These are phyloP conservation scores for Drosophila macrothrix DNA, from an alignment of 2,888 invertebrate genomes.

Conservation along the genomic window DNA sequence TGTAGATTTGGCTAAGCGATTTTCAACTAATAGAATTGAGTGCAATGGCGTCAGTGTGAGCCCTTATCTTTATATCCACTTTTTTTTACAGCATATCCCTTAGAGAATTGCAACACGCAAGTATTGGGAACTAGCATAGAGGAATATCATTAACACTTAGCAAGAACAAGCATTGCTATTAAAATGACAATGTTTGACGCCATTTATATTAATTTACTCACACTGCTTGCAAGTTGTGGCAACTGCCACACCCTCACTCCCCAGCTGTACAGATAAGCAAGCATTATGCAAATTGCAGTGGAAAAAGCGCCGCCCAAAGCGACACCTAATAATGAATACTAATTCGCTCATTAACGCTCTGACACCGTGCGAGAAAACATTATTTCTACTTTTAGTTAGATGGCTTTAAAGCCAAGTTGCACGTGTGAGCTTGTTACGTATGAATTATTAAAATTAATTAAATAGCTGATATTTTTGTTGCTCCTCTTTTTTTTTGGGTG, in stretches of 20 bases:
- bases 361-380: conserved; percentile 55
- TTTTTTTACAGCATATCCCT: conserved; percentile 5
- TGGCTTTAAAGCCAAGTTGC: conserved; percentile 40
- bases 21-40: background rate
- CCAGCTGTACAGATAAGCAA: conserved; percentile 45
- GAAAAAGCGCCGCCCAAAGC: conserved; percentile 35
- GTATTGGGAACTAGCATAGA: conserved; percentile 12
- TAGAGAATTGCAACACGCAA: conserved; percentile 43
- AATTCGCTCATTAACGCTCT: conserved; percentile 76
- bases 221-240: conserved; percentile 54
- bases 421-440: conserved; percentile 52
- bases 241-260: conserved; percentile 57
- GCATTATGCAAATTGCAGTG: conserved; percentile 66
- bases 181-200: conserved; percentile 49
- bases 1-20: background rate
- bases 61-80: background rate
- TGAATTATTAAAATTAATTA: conserved; percentile 84
- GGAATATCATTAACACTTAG: conserved; percentile 46
- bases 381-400: conserved; percentile 53
- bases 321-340: conserved; percentile 80
- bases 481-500: background rate
- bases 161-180: conserved; percentile 43
- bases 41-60: background rate
- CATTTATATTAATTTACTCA: conserved; percentile 75
- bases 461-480: conserved; percentile 54